Conservation (phyloP, 1,140 invertebrate species). For the Macrocentrus cingulum region DNA sequence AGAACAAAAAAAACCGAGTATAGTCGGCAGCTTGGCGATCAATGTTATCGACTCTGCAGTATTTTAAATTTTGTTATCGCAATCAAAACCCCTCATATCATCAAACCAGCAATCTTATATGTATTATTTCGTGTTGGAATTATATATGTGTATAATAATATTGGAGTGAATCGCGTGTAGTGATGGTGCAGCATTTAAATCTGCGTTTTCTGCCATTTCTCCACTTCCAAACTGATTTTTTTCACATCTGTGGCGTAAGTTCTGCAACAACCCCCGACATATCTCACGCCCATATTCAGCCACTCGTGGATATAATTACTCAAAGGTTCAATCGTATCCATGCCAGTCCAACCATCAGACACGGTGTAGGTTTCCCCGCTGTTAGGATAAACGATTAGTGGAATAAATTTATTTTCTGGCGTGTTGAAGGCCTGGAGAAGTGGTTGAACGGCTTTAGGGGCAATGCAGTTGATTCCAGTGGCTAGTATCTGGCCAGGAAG, state of each 20-base stretch:
- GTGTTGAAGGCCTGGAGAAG: conserved; percentile 61
- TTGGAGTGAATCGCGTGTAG: no score
- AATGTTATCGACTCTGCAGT: no score
- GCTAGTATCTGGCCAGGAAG: conserved; percentile 70
- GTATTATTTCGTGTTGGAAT: no score
- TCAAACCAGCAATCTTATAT: no score
- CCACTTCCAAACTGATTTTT: conserved; percentile 56
- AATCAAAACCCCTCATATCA: no score
- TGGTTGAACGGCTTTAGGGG: conserved; percentile 63
- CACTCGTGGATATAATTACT: conserved; percentile 68
- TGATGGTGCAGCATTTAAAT: neutral
- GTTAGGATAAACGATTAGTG: conserved; percentile 75
- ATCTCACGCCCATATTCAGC: conserved; percentile 70
- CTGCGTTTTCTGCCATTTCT: conserved; percentile 33
- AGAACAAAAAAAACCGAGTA: no score
- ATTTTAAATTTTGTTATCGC: no score
- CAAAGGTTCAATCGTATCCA: conserved; percentile 58
- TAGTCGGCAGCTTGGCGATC: no score
- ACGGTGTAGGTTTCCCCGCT: conserved; percentile 67
- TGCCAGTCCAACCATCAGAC: conserved; percentile 62
- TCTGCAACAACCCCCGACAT: conserved; percentile 80
- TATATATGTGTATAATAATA: no score
- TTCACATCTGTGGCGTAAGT: conserved; percentile 69
- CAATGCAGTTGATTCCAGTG: conserved; percentile 86
- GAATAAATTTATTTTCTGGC: conserved; percentile 43